phyloP scores from a whole-genome alignment of 2,888 invertebrate genomes.

The Acanthococcus lagerstroemiae region DNA sequence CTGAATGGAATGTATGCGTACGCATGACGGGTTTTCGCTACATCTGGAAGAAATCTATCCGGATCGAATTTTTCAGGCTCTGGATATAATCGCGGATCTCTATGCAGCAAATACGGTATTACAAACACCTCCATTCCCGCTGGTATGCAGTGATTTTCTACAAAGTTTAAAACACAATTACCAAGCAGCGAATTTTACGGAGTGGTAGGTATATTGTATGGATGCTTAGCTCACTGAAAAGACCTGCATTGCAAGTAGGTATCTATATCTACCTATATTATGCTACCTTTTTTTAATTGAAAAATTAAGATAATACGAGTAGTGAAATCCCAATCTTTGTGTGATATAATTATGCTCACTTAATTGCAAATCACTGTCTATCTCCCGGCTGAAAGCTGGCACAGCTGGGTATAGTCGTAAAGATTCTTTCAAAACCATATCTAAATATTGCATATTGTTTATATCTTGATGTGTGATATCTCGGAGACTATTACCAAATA shows the following conservation, averaged over 20 bases:
- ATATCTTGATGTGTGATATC: conserved; percentile 36
- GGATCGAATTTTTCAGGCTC: conserved; percentile 45
- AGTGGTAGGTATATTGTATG: too few species aligned
- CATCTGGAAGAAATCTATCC: conserved; percentile 43
- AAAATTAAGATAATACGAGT: too few species aligned
- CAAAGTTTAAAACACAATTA: too few species aligned
- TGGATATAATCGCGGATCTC: conserved; percentile 41
- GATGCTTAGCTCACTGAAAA: too few species aligned
- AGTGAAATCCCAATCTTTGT: too few species aligned
- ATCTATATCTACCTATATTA: too few species aligned
- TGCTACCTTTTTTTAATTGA: too few species aligned
- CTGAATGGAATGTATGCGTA: conserved; percentile 44
- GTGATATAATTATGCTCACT: too few species aligned
- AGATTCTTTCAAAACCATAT: conserved; percentile 37
- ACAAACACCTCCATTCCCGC: conserved; percentile 36
- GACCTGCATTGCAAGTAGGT: too few species aligned
- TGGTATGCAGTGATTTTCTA: too few species aligned
- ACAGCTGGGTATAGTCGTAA: conserved; percentile 38
- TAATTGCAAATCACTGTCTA: conserved; percentile 35
- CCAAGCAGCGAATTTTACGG: too few species aligned
- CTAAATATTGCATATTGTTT: conserved; percentile 36
- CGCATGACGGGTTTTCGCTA: conserved; percentile 42
- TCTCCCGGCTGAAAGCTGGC: conserved; percentile 36
- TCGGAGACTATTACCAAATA: too few species aligned
- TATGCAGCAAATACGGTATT: conserved; percentile 39